Evolutionary conservation across 2,797 vertebrate species (phyloP), one percentile per base, ranked within the genome.

Genomic region (Girardinus metallicus): DNA sequence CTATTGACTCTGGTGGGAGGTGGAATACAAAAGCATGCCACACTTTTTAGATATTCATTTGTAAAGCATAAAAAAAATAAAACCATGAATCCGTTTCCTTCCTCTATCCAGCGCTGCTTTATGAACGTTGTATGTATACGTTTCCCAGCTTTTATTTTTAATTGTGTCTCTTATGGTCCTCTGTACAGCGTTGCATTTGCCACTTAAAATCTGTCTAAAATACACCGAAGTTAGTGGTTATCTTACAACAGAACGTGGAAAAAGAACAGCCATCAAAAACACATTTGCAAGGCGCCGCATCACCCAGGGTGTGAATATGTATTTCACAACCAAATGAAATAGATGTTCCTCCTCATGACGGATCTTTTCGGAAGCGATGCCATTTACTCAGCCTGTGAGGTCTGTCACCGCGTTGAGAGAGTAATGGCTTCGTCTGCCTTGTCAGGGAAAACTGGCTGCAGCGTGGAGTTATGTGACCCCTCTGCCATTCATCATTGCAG

Each of bases 401-500:
- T 85, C 62, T 49, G 12, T 7, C 41, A 57, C 74, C n/a, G 74
- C 68, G 62, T 79, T 49, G 60, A 77, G 44, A 80, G 83, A 89
- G 80, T 81, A 74, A 83, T 81, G 77, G 71, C 51, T 77, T 75
- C 57, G 75, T 49, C 29, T 2, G 47, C 16, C 79, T 66, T 49
- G 66, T 77, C 71, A 8, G 85, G 49, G 78, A n/a, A 80, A 81
- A 73, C 84, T 75, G 83, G 76, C 29, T 62, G 31, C 62, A 23
- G 62, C 34, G 7, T 36, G 62, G 62, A 84, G 77, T 76, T 81
- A 87, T 70, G 76, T 74, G 85, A 91, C 87, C 82, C 71, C 74
- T 13, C 47, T 23, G 85, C 39, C 29, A 75, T 86, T 80, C 85
- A 82, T 89, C 88, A 87, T 74, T 78, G 64, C 85, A 80, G 87